Evolutionary conservation across 2,888 invertebrate genomes (phyloP).

Genomic region (Ectemnius cavifrons): DNA sequence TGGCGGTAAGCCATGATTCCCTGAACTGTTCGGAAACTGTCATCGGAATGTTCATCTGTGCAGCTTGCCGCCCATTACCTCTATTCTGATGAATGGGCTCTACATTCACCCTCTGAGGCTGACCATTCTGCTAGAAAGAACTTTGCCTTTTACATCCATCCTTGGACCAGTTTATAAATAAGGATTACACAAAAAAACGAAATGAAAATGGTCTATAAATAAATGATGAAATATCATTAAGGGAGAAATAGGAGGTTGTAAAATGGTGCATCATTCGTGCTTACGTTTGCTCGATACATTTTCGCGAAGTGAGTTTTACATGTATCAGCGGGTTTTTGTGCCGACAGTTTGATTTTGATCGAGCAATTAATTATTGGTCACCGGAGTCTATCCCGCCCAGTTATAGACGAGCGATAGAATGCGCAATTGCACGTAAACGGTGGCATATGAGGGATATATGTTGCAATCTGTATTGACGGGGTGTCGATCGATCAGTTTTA

Average conservation of each 20-base stretch:
- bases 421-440: too few species aligned
- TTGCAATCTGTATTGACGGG: too few species aligned
- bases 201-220: background rate
- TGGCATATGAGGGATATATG: too few species aligned
- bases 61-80: conserved; percentile 52
- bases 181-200: conserved; percentile 8
- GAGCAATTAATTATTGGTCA: too few species aligned
- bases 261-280: conserved; percentile 25
- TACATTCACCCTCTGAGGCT: conserved; percentile 55
- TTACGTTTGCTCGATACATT: conserved; percentile 69
- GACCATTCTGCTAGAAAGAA: conserved; percentile 60
- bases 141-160: background rate
- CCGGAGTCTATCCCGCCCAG: too few species aligned
- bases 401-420: background rate
- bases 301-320: conserved; percentile 3
- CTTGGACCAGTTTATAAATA: conserved; percentile 60
- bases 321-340: too few species aligned
- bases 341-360: conserved; percentile 3
- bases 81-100: conserved; percentile 56
- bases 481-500: too few species aligned
- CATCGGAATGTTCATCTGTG: conserved; percentile 60
- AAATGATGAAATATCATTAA: conserved; percentile 3
- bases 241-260: background rate
- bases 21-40: conserved; percentile 81
- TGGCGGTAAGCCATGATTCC: conserved; percentile 86